phyloP scores from a whole-genome alignment of 2,797 vertebrate genomes.

The Pelochelys cantorii region DNA sequence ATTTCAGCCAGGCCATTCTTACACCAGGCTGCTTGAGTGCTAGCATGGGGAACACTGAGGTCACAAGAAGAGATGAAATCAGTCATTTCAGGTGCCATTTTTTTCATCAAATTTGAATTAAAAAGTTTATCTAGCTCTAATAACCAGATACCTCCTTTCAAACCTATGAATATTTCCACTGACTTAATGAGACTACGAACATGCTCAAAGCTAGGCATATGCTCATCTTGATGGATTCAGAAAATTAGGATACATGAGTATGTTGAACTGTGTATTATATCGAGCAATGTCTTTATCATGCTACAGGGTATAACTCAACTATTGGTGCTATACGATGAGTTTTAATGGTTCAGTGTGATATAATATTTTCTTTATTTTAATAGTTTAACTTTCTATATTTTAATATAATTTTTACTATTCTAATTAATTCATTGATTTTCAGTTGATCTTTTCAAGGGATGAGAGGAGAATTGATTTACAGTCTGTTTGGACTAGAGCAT shows the following conservation, averaged over 20 bases:
- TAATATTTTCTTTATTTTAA: not conserved
- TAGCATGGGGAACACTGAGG: not conserved
- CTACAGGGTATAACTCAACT: not conserved
- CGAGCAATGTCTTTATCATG: not conserved
- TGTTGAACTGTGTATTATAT: not conserved
- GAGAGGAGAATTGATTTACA: not conserved
- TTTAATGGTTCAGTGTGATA: not conserved
- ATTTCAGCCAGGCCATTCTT: not conserved
- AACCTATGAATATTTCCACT: not conserved
- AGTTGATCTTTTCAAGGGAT: not conserved
- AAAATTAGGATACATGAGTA: not conserved
- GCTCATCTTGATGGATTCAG: not conserved
- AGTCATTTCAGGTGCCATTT: not conserved
- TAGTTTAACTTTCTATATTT: not conserved
- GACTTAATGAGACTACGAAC: not conserved
- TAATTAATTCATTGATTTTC: not conserved
- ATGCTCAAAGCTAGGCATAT: not conserved
- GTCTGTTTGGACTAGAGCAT: not conserved
- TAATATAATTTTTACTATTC: not conserved
- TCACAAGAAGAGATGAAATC: not conserved
- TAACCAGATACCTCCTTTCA: not conserved
- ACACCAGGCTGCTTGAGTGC: not conserved
- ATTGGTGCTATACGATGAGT: not conserved
- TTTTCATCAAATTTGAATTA: not conserved
- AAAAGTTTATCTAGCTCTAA: not conserved